phyloP scores from a whole-genome alignment of 1,140 invertebrate species.

The Leptinotarsa defecta region DNA sequence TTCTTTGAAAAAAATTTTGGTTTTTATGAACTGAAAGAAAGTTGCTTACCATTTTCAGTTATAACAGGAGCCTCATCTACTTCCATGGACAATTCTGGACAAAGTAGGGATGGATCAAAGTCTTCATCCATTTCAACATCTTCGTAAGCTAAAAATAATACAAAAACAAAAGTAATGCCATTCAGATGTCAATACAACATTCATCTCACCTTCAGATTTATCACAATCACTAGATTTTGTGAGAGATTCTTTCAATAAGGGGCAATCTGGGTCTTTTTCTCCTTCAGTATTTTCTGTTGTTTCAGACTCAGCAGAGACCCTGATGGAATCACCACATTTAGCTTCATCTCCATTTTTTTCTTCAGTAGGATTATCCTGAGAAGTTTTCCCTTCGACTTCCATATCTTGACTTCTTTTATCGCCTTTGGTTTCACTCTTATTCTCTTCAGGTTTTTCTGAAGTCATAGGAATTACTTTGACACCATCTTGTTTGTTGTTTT shows the following conservation, averaged over 20 bases:
- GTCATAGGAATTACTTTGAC: neutral
- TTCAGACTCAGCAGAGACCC: neutral
- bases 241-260: slow-evolving; percentile 21
- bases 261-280: neutral
- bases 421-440: slow-evolving; percentile 13
- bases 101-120: slow-evolving; percentile 47
- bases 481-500: neutral
- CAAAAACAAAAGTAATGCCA: neutral
- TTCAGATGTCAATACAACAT: neutral
- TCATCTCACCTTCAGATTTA: neutral
- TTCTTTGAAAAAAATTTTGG: too few relatives aligned
- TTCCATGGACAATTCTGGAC: slow-evolving; percentile 49
- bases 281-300: neutral
- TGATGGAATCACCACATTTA: too few relatives aligned
- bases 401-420: neutral
- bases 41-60: slow-evolving; percentile 35
- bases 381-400: neutral
- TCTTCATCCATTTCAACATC: slow-evolving; percentile 45
- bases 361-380: slow-evolving; percentile 2
- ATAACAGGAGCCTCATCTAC: slow-evolving; percentile 46
- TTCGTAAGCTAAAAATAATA: slow-evolving; percentile 25
- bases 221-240: slow-evolving; percentile 6
- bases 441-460: slow-evolving; percentile 9
- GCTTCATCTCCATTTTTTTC: too few relatives aligned
- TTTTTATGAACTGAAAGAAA: too few relatives aligned